Conservation (phyloP, 2,797 vertebrate species). For the Menidia menidia region DNA sequence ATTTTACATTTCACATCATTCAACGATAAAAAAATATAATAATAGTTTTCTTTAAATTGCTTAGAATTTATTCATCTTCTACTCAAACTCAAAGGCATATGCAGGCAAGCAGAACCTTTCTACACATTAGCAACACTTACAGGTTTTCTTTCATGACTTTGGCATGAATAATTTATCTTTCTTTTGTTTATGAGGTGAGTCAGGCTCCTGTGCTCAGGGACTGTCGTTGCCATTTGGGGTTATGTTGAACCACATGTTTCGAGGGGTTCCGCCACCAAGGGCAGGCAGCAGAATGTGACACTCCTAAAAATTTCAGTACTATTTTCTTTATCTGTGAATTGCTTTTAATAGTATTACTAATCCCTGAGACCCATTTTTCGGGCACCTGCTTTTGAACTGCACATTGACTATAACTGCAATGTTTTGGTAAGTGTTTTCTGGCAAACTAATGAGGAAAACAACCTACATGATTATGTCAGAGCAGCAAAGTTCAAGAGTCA, state of each 20-base stretch:
- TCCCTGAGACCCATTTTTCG: constrained; percentile 4
- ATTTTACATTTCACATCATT: too few relatives aligned
- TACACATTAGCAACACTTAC: not conserved
- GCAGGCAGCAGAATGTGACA: not conserved
- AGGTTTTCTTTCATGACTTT: not conserved
- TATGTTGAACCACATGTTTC: not conserved
- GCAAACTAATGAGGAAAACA: constrained; percentile 67
- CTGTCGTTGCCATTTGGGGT: not conserved
- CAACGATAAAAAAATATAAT: too few relatives aligned
- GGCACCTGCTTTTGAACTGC: constrained; percentile 29
- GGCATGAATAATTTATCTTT: not conserved
- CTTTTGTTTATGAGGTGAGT: not conserved
- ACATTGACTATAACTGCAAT: constrained; percentile 41
- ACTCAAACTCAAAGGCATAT: not conserved
- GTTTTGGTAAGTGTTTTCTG: constrained; percentile 63
- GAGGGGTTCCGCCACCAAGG: not conserved
- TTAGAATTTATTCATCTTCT: not conserved
- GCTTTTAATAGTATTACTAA: not conserved
- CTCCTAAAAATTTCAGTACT: not conserved
- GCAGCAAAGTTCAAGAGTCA: constrained; percentile 56
- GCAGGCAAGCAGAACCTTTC: not conserved
- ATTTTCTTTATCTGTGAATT: not conserved
- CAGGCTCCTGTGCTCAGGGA: not conserved
- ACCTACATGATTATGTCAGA: constrained; percentile 70
- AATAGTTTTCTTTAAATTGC: not conserved